phyloP scores from a whole-genome alignment of 2,113 vertebrate genomes.

The Ochotona princeps region DNA sequence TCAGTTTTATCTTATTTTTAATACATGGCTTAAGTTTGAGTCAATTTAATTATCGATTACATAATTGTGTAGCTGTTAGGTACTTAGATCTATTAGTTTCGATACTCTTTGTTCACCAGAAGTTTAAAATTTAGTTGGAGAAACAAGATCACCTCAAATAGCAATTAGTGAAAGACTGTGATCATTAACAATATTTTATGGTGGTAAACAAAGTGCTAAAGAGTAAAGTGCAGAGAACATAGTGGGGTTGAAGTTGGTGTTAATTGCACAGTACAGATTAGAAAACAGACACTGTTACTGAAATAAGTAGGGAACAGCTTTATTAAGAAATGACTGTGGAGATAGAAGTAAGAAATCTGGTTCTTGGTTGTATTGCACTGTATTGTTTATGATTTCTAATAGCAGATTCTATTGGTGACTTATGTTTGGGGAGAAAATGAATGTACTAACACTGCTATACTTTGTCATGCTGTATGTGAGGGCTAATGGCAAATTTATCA shows the following conservation, averaged over 20 bases:
- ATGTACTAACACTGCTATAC: not conserved
- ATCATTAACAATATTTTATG: constrained; percentile 74
- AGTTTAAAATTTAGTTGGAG: constrained; percentile 50
- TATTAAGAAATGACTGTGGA: not conserved
- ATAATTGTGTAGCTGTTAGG: not conserved
- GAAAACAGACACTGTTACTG: not conserved
- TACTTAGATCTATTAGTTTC: not conserved
- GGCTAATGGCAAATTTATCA: not conserved
- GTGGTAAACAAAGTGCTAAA: constrained; percentile 58
- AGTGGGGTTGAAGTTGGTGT: constrained; percentile 30
- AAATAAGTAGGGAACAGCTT: not conserved
- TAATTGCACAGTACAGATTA: constrained; percentile 63
- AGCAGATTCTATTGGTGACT: not conserved
- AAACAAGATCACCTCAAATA: constrained; percentile 63
- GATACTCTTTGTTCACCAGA: constrained; percentile 50
- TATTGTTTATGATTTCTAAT: not conserved
- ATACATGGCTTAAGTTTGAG: constrained; percentile 27
- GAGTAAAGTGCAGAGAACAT: constrained; percentile 39
- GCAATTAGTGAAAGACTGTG: constrained; percentile 70
- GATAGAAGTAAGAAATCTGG: not conserved
- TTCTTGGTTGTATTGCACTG: not conserved
- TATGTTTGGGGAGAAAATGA: not conserved
- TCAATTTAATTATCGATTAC: constrained; percentile 25
- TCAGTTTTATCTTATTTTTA: constrained; percentile 30
- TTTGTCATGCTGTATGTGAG: not conserved